These are phyloP conservation scores for Myotis davidii DNA, from an alignment of 2,113 vertebrate species.

Conservation along the genomic window DNA sequence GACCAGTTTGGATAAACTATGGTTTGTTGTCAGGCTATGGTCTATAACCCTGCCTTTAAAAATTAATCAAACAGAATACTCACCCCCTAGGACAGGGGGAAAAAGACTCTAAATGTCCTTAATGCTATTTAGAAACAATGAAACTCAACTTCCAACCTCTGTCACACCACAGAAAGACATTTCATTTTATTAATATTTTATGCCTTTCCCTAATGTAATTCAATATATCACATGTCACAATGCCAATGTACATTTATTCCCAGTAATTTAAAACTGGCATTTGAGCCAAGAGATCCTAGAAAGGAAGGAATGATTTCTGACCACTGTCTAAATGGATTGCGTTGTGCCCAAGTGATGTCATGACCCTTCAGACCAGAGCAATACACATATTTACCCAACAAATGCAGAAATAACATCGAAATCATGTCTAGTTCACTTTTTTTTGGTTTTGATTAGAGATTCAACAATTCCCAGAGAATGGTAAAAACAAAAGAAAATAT, in stretches of 20 bases:
- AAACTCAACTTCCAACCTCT: conserved; percentile 27
- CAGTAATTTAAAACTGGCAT: conserved; percentile 64
- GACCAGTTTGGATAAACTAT: background rate
- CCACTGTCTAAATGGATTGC: conserved; percentile 43
- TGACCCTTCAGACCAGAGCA: conserved; percentile 40
- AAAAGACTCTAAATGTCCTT: background rate
- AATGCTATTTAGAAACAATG: conserved; percentile 46
- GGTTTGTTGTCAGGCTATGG: background rate
- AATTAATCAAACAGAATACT: conserved; percentile 27
- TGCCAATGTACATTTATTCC: conserved; percentile 63
- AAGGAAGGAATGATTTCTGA: conserved; percentile 63
- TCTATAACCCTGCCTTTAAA: conserved; percentile 38
- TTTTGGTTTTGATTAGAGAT: conserved; percentile 58
- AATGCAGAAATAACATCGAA: conserved; percentile 47
- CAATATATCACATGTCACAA: conserved; percentile 62
- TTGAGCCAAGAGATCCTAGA: conserved; percentile 48
- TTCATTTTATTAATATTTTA: conserved; percentile 62
- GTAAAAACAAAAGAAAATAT: conserved; percentile 68
- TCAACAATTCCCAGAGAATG: conserved; percentile 63
- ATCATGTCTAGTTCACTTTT: conserved; percentile 36
- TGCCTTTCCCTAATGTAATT: conserved; percentile 49
- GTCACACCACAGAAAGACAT: conserved; percentile 11
- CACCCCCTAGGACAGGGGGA: background rate
- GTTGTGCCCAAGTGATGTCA: background rate
- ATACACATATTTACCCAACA: conserved; percentile 21